Base-by-base conservation (phyloP, 2,113 vertebrate species). In the Oryzias melastigma region DNA sequence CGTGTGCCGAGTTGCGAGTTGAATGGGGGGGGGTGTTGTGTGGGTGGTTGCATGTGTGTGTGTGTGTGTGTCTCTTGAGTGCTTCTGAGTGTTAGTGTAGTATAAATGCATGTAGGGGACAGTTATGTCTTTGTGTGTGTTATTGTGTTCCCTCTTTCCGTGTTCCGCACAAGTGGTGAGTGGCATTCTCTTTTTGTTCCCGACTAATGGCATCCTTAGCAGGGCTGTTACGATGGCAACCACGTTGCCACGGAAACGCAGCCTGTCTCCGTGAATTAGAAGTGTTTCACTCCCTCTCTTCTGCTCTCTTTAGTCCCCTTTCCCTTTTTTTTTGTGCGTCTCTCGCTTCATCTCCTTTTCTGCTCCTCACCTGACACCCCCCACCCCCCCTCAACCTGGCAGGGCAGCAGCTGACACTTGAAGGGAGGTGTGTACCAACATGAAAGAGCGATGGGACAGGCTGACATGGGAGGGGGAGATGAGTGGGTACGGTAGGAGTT, bases 131-230 rank as follows among this genome's bases (percentile, higher is more conserved):
- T 25, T 82, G 66, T 77, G 65, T 65, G 24, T 54, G 12, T 52
- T 14, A 44, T 50, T 65, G 55, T 65, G 62, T 58, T 60, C 3
- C 25, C 29, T 54, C 67, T 47, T 52, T 1, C 64, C 27, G 52
- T 4, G 42, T 48, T 20, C 54, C 50, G 55, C 72, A 77, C 73
- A 82, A 79, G 77, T 63, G 42, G 58, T 75, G 78, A 88, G 86
- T 75, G 62, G 62, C 82, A 55, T 85, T 83, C 55, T 85, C 79
- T 87, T 80, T 88, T 78, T 82, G 69, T 84, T 74, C 80, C 62
- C 65, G 56, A 80, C 88, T 91, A 89, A 91, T 91, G 87, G 86
- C 88, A 90, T 90, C 90, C 87, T 90, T 87, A 89, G 85, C 87
- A 85, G 75, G 68, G 75, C 87, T 80, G 86, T 91, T 90, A 86